These are phyloP conservation scores for Pangasius mekongensis DNA, from an alignment of 2,797 vertebrate species.

Conservation along the genomic window DNA sequence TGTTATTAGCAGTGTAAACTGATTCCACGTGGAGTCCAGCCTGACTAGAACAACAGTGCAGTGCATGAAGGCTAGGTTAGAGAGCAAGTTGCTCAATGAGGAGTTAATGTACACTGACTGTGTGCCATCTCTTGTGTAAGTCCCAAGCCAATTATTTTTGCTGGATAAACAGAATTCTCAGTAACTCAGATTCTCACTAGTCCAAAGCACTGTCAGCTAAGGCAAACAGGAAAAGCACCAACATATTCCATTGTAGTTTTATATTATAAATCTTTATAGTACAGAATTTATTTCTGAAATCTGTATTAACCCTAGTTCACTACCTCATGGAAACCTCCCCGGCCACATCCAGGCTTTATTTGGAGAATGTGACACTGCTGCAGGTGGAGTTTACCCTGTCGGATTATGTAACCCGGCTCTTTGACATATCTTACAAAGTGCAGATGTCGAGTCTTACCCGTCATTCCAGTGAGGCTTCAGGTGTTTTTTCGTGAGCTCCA, in stretches of 20 bases:
- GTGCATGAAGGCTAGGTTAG: constrained; percentile 17
- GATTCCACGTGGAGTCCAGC: not conserved
- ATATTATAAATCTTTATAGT: not conserved
- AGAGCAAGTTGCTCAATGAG: constrained; percentile 41
- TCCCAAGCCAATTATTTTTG: constrained; percentile 33
- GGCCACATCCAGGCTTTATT: not conserved
- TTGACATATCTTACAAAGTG: not conserved
- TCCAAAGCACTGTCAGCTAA: not conserved
- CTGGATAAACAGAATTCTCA: constrained; percentile 39
- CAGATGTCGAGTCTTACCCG: constrained; percentile 75
- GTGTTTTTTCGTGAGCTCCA: constrained; percentile 88
- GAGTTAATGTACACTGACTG: constrained; percentile 24
- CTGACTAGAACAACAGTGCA: not conserved
- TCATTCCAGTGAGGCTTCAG: constrained; percentile 85
- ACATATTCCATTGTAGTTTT: not conserved
- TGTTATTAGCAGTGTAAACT: not conserved
- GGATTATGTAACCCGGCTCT: not conserved
- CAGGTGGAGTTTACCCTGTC: not conserved
- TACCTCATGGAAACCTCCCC: not conserved
- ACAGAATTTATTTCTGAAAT: not conserved
- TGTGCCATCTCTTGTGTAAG: constrained; percentile 47
- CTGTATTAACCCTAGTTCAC: not conserved
- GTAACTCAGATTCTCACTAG: constrained; percentile 22
- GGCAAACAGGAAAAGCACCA: not conserved
- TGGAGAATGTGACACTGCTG: not conserved